Percentiles rank a stretch among this genome's conserved stretches.
These are phyloP conservation scores for Drosophila ogumai DNA, from an alignment of 1,140 invertebrate species.

Conservation along the genomic window DNA sequence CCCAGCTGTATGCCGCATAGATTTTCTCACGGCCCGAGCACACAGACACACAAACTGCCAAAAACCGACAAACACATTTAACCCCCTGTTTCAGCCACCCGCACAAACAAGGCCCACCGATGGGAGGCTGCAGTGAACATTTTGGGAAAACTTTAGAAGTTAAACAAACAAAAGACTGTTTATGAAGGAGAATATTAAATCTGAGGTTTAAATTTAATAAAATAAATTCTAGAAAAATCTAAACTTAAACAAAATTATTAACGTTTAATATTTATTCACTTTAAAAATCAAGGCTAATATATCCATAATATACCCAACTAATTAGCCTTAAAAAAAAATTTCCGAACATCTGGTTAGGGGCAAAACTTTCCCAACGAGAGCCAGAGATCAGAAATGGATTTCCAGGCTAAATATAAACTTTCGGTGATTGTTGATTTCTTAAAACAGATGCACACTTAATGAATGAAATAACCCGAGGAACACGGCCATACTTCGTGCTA, in stretches of 20 bases:
- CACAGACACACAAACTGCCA: constrained; percentile 21
- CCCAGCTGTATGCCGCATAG: constrained; percentile 82
- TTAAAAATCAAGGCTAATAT: too few relatives aligned
- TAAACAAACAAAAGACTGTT: too few relatives aligned
- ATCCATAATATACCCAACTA: not conserved
- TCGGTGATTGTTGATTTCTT: constrained; percentile 6
- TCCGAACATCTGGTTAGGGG: not conserved
- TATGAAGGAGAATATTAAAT: too few relatives aligned
- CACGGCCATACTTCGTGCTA: constrained; percentile 26
- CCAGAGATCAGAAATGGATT: constrained; percentile 12
- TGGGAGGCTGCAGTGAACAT: constrained; percentile 1
- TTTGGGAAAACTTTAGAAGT: not conserved
- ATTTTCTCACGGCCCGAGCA: constrained; percentile 73
- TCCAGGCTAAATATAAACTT: constrained; percentile 16
- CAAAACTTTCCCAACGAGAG: constrained; percentile 9
- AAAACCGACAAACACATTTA: constrained; percentile 2
- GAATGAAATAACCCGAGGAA: constrained; percentile 33
- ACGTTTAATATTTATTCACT: too few relatives aligned
- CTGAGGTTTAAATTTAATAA: too few relatives aligned
- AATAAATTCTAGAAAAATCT: too few relatives aligned
- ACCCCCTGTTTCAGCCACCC: not conserved
- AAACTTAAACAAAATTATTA: too few relatives aligned
- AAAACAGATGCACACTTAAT: constrained; percentile 23
- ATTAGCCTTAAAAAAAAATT: not conserved
- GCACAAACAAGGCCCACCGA: not conserved